Evolutionary conservation across 2,113 vertebrate genomes (phyloP).

Genomic region (Hippocampus guttulatus): DNA sequence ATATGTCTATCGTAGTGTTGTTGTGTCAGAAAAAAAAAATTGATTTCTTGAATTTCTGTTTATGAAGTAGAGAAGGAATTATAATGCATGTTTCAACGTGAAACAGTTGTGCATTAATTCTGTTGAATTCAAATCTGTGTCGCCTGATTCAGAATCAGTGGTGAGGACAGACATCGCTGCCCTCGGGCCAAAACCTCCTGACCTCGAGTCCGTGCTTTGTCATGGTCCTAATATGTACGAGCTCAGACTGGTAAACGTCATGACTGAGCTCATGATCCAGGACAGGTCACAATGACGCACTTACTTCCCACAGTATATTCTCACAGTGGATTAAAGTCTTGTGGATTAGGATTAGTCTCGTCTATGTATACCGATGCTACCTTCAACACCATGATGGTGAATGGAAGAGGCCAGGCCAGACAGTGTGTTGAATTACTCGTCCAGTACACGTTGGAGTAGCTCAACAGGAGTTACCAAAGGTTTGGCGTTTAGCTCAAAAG

Average conservation of each 20-base stretch:
- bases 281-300: constrained; percentile 1
- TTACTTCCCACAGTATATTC: constrained; percentile 18
- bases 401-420: background rate
- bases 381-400: background rate
- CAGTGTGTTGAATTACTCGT: background rate
- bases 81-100: too few relatives aligned
- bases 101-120: too few relatives aligned
- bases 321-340: constrained; percentile 38
- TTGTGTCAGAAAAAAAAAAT: too few relatives aligned
- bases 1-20: background rate
- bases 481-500: background rate
- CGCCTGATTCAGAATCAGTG: too few relatives aligned
- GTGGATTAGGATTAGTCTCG: constrained; percentile 49
- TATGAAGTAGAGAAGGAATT: too few relatives aligned
- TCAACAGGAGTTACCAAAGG: background rate
- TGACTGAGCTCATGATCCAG: constrained; percentile 4
- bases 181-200: too few relatives aligned
- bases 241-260: constrained; percentile 2
- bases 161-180: too few relatives aligned
- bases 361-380: constrained; percentile 12
- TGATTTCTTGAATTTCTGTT: too few relatives aligned
- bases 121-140: too few relatives aligned
- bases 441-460: background rate
- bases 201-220: constrained; percentile 6
- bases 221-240: constrained; percentile 2